Conservation (phyloP, 2,888 invertebrate genomes). For the Arrhopalites spinosus region DNA sequence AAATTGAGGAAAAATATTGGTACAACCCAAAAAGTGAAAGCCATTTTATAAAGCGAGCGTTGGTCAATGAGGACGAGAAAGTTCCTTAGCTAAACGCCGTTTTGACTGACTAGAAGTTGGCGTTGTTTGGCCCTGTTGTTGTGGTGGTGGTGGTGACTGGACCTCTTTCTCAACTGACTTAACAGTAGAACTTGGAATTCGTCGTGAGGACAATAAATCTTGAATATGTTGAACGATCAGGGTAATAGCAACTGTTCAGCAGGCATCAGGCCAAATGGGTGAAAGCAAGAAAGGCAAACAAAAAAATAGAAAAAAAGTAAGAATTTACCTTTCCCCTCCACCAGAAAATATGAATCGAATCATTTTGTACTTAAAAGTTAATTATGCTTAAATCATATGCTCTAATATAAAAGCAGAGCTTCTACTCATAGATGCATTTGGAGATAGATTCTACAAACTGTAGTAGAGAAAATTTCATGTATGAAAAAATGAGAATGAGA, state of each 20-base stretch:
- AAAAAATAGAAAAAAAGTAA: too few relatives aligned
- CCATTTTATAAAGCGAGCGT: background rate
- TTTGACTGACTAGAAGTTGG: slow-evolving; percentile 10
- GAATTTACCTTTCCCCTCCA: too few relatives aligned
- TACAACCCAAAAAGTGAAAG: too few relatives aligned
- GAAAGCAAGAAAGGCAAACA: background rate
- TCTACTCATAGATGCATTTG: too few relatives aligned
- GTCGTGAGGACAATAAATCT: slow-evolving; percentile 63
- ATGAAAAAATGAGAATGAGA: too few relatives aligned
- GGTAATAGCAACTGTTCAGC: slow-evolving; percentile 37
- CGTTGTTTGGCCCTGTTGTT: background rate
- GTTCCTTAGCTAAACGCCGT: slow-evolving; percentile 33
- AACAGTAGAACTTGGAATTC: background rate
- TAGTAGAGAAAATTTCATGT: too few relatives aligned
- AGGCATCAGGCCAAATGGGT: background rate
- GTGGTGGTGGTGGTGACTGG: background rate
- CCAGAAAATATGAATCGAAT: background rate
- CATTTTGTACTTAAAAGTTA: too few relatives aligned
- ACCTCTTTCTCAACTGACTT: background rate
- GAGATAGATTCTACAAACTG: too few relatives aligned
- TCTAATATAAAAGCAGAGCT: too few relatives aligned
- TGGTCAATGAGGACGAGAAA: slow-evolving; percentile 38
- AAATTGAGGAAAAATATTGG: too few relatives aligned
- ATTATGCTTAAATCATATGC: too few relatives aligned
- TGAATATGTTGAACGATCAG: slow-evolving; percentile 93